These are phyloP conservation scores for Meliscaeva auricollis DNA, from an alignment of 2,888 invertebrate genomes.

Conservation along the genomic window DNA sequence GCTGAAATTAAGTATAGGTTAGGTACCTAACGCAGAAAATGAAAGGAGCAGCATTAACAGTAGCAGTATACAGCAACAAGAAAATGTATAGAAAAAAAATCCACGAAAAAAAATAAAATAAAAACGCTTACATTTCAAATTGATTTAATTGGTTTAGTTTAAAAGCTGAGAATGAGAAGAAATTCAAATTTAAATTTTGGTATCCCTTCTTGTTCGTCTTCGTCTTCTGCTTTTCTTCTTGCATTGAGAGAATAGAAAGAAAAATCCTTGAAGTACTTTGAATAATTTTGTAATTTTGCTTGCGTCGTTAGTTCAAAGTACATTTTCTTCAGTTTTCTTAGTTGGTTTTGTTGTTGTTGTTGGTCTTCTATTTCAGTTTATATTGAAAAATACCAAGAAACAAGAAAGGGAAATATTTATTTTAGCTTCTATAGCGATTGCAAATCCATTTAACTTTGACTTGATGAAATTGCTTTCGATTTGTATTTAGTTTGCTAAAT, in stretches of 20 bases:
- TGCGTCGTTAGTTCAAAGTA: conserved; percentile 38
- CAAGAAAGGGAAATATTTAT: conserved; percentile 24
- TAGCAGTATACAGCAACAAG: too few relatives aligned
- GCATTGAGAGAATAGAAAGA: background rate
- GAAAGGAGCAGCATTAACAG: conserved; percentile 6
- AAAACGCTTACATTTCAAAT: conserved; percentile 64
- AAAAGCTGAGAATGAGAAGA: conserved; percentile 21
- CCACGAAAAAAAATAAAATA: conserved; percentile 1
- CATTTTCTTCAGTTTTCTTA: background rate
- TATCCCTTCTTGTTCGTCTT: background rate
- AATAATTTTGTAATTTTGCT: conserved; percentile 57
- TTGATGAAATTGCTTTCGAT: conserved; percentile 34
- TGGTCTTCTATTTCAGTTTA: conserved; percentile 21
- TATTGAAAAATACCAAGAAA: conserved; percentile 30
- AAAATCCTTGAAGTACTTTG: conserved; percentile 42
- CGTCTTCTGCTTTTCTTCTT: conserved; percentile 9
- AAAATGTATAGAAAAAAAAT: background rate
- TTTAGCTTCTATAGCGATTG: conserved; percentile 35
- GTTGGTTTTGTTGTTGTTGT: background rate
- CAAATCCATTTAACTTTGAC: conserved; percentile 44
- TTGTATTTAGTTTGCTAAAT: conserved; percentile 22
- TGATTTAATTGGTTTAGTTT: conserved; percentile 66
- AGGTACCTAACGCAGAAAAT: conserved; percentile 12
- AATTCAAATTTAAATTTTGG: conserved; percentile 25
- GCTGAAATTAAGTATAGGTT: conserved; percentile 28